Evolutionary conservation across 2,888 invertebrate genomes (phyloP).

Genomic region (Celastrina argiolus): DNA sequence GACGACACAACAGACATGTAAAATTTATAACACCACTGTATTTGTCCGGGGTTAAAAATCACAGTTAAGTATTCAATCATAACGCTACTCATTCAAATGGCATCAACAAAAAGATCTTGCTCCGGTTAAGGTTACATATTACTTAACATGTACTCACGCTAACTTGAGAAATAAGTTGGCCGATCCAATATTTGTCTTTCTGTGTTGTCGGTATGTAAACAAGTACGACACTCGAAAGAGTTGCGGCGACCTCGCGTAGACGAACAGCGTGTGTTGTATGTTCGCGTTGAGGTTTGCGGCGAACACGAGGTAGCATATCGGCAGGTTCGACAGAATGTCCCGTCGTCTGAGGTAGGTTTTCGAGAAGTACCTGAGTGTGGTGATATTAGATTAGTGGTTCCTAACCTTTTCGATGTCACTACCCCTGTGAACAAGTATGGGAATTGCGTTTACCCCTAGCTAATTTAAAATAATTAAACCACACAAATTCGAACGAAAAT

Average conservation of each 20-base stretch:
- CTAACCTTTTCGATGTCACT: no score
- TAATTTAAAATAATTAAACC: no score
- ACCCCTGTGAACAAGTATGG: no score
- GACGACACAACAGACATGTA: no score
- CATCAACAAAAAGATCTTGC: background rate
- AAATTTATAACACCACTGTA: no score
- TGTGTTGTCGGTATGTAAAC: slow-evolving; percentile 61
- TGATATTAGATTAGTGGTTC: no score
- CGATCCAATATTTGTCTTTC: slow-evolving; percentile 61
- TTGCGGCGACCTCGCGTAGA: slow-evolving; percentile 60
- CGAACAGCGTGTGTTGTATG: slow-evolving; percentile 51
- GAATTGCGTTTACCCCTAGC: no score
- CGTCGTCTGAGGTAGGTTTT: slow-evolving; percentile 55
- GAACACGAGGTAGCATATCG: slow-evolving; percentile 57
- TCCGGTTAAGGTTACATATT: background rate
- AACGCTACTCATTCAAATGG: no score
- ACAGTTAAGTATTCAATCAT: no score
- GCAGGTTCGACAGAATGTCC: slow-evolving; percentile 63
- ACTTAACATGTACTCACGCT: slow-evolving; percentile 46
- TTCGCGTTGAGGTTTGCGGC: slow-evolving; percentile 40
- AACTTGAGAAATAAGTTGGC: slow-evolving; percentile 66
- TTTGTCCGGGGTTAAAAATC: no score
- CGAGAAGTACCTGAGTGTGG: slow-evolving; percentile 56
- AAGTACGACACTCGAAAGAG: slow-evolving; percentile 64
- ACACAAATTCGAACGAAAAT: no score